Conservation (phyloP, 2,888 invertebrate genomes). For the Acanthosepion lycidas region DNA sequence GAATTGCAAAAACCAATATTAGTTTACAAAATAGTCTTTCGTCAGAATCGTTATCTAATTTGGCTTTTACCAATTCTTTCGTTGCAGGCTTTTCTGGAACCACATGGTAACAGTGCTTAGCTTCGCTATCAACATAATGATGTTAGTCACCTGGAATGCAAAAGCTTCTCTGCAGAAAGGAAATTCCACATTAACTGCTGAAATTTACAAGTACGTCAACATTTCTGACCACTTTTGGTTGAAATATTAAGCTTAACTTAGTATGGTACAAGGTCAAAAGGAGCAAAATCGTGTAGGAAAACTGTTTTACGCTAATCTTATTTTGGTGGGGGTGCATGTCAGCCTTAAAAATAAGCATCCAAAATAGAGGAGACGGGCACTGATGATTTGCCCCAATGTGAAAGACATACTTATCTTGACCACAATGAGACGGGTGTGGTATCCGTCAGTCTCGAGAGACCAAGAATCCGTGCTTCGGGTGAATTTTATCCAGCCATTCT, state of each 20-base stretch:
- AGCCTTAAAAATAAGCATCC: too few relatives aligned
- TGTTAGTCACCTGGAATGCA: slow-evolving; percentile 73
- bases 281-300: too few relatives aligned
- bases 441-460: too few relatives aligned
- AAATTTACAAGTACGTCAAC: slow-evolving; percentile 60
- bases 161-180: slow-evolving; percentile 60
- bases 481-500: too few relatives aligned
- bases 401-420: too few relatives aligned
- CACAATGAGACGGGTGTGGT: too few relatives aligned
- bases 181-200: slow-evolving; percentile 61
- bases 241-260: not conserved
- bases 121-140: slow-evolving; percentile 72
- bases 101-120: slow-evolving; percentile 70
- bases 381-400: too few relatives aligned
- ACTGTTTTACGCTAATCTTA: too few relatives aligned
- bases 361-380: too few relatives aligned
- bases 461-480: too few relatives aligned
- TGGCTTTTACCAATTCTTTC: not conserved
- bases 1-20: not conserved
- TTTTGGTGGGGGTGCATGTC: too few relatives aligned
- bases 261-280: too few relatives aligned
- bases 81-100: slow-evolving; percentile 72
- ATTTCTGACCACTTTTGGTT: not conserved
- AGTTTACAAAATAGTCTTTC: not conserved
- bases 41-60: not conserved